These are phyloP conservation scores for Oxycera nigricornis DNA, from an alignment of 2,888 invertebrate species.

Conservation along the genomic window DNA sequence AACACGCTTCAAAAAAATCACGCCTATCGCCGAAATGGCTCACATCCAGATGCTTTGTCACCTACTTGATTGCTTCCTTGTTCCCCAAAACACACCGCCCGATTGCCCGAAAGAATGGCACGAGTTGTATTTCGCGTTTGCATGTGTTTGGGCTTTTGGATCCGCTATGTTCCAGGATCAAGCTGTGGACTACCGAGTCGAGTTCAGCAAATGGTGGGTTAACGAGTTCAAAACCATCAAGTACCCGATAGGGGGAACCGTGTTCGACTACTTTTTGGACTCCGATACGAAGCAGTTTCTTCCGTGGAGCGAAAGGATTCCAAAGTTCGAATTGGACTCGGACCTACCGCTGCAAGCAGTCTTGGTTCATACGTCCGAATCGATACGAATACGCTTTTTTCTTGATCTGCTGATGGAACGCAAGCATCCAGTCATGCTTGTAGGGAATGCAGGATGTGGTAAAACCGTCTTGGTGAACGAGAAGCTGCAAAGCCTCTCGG, in stretches of 20 bases:
- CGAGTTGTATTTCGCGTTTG: conserved; percentile 95
- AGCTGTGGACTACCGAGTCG: conserved; percentile 74
- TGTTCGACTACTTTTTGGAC: conserved; percentile 95
- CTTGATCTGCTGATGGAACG: conserved; percentile 87
- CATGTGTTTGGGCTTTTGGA: conserved; percentile 96
- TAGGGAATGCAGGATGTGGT: conserved; percentile 91
- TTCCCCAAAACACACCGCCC: conserved; percentile 80
- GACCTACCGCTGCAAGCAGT: conserved; percentile 93
- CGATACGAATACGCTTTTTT: conserved; percentile 87
- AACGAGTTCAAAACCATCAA: conserved; percentile 95
- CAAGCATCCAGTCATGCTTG: conserved; percentile 91
- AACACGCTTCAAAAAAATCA: conserved; percentile 92
- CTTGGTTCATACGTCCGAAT: conserved; percentile 92
- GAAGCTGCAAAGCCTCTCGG: conserved; percentile 74
- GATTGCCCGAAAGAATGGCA: conserved; percentile 96
- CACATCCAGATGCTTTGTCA: conserved; percentile 94
- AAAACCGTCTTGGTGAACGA: conserved; percentile 86
- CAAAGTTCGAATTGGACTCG: conserved; percentile 89
- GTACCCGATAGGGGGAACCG: conserved; percentile 89
- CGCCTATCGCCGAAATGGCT: conserved; percentile 92
- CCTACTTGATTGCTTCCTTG: conserved; percentile 83
- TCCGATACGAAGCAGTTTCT: conserved; percentile 87
- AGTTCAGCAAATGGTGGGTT: conserved; percentile 97
- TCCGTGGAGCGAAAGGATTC: conserved; percentile 88
- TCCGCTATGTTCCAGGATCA: conserved; percentile 97